phyloP scores from a whole-genome alignment of 2,888 invertebrate species.

The Microplitis manilae region DNA sequence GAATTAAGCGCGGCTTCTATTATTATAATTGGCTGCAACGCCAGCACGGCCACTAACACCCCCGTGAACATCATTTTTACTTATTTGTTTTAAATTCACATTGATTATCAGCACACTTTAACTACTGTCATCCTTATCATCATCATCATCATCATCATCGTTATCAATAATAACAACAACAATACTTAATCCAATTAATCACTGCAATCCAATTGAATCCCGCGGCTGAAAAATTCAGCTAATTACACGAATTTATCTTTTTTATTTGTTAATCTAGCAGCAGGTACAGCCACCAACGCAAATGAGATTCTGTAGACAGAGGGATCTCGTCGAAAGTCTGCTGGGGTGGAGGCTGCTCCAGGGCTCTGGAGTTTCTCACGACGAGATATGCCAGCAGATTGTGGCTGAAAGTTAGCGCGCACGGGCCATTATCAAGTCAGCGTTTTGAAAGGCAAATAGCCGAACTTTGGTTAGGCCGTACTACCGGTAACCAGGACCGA shows the following conservation, averaged over 20 bases:
- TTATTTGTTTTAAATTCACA: neutral
- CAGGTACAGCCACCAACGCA: neutral
- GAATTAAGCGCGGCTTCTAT: slow-evolving; percentile 68
- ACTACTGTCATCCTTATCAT: neutral
- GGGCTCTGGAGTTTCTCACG: slow-evolving; percentile 38
- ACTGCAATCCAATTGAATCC: slow-evolving; percentile 12
- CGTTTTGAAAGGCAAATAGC: slow-evolving; percentile 59
- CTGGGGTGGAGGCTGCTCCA: neutral
- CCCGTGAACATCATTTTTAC: slow-evolving; percentile 26
- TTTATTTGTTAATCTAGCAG: too few relatives aligned
- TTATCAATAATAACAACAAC: neutral
- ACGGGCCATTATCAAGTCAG: slow-evolving; percentile 57
- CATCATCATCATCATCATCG: neutral
- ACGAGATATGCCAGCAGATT: slow-evolving; percentile 49
- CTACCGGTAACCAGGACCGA: slow-evolving; percentile 28
- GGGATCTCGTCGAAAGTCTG: neutral
- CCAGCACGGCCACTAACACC: slow-evolving; percentile 48
- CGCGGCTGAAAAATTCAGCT: neutral
- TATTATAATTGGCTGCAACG: slow-evolving; percentile 53
- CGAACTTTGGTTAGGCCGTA: slow-evolving; percentile 57
- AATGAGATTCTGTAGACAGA: slow-evolving; percentile 36
- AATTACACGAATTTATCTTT: neutral
- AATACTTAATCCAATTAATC: too few relatives aligned
- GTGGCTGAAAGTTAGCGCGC: slow-evolving; percentile 51
- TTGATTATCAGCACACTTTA: neutral